These are phyloP conservation scores for Ceyx melanurus DNA, from an alignment of 2,113 vertebrate genomes.

Conservation along the genomic window DNA sequence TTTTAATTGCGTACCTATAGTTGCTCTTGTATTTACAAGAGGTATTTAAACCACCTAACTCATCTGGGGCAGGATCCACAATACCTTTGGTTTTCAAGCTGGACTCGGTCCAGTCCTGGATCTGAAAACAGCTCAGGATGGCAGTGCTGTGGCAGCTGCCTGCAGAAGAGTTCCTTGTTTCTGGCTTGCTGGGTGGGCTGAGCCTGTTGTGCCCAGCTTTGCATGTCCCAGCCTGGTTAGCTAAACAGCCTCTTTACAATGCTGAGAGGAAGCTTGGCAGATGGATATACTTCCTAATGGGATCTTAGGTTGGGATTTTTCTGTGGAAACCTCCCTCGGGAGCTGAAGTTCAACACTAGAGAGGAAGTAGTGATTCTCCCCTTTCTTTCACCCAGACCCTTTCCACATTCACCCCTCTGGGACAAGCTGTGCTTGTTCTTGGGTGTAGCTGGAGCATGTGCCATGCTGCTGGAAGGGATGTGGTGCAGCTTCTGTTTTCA, in stretches of 20 bases:
- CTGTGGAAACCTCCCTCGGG: neutral
- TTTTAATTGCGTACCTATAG: neutral
- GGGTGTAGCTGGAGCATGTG: fast-evolving
- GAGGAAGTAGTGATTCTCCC: neutral
- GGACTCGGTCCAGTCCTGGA: neutral
- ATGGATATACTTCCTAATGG: neutral
- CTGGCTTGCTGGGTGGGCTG: neutral
- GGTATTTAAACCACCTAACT: neutral
- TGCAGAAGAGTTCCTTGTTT: neutral
- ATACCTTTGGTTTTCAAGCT: neutral
- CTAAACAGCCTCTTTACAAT: neutral
- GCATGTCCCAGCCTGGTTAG: neutral
- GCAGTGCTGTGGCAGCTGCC: neutral
- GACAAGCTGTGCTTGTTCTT: neutral
- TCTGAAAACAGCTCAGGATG: neutral
- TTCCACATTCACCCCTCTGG: neutral
- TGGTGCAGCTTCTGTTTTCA: neutral
- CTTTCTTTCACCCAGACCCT: neutral
- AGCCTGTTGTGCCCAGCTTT: neutral
- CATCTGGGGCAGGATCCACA: neutral
- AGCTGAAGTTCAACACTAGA: neutral
- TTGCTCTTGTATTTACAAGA: neutral
- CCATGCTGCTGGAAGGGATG: neutral
- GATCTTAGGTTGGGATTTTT: neutral
- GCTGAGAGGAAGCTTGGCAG: neutral